phyloP scores from a whole-genome alignment of 2,888 invertebrate species.

The Poecilus cupreus region DNA sequence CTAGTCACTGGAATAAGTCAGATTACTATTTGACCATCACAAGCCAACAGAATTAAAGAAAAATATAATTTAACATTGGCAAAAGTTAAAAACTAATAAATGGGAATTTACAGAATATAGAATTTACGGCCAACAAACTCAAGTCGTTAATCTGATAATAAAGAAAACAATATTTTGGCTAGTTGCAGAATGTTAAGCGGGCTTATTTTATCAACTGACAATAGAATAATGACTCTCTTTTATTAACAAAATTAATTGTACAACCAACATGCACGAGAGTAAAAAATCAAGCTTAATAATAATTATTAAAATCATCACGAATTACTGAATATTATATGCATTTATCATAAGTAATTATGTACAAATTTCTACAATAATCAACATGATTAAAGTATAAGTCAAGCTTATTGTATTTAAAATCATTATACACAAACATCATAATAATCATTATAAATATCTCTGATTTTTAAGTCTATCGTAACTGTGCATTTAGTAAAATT shows the following conservation, averaged over 20 bases:
- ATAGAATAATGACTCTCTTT: background rate
- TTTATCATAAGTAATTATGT: constrained; percentile 48
- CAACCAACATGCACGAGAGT: constrained; percentile 50
- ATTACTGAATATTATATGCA: constrained; percentile 42
- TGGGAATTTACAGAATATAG: too few species aligned
- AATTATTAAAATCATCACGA: constrained; percentile 43
- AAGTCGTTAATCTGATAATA: too few species aligned
- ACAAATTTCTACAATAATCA: constrained; percentile 55
- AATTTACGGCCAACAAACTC: too few species aligned
- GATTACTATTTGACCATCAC: too few species aligned
- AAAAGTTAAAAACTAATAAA: too few species aligned
- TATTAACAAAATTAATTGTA: constrained; percentile 45
- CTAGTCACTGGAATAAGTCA: too few species aligned
- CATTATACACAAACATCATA: constrained; percentile 40
- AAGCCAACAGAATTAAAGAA: too few species aligned
- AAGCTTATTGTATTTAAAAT: constrained; percentile 48
- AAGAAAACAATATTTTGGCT: too few species aligned
- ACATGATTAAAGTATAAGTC: constrained; percentile 42
- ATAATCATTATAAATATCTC: constrained; percentile 47
- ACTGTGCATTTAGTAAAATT: constrained; percentile 41
- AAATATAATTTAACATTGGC: too few species aligned
- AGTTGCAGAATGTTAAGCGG: too few species aligned
- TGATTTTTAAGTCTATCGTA: constrained; percentile 44
- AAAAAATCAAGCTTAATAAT: constrained; percentile 50
- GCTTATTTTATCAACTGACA: too few species aligned